These are phyloP conservation scores for Pelagia noctiluca DNA, from an alignment of 30 jellyfish, hydroid and myxozoan genomes.

Conservation along the genomic window DNA sequence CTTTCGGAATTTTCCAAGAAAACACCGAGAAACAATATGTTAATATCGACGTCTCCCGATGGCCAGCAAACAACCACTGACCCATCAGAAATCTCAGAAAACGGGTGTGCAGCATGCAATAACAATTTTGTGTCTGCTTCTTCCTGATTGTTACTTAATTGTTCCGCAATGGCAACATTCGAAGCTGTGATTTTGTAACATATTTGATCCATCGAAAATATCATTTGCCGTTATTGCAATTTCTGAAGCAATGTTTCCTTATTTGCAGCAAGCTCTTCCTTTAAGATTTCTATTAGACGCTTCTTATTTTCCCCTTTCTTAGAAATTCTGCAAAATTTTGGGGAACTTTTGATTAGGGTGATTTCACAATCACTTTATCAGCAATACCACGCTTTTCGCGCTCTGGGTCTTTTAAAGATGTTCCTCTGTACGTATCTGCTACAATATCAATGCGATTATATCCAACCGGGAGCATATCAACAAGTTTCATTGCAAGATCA, in stretches of 20 bases:
- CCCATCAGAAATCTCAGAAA: conserved; percentile 38
- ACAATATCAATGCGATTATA: conserved; percentile 56
- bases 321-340: conserved; percentile 21
- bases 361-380: conserved; percentile 18
- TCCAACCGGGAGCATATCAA: conserved; percentile 39
- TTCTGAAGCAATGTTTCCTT: conserved; percentile 16
- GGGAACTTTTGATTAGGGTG: conserved; percentile 49
- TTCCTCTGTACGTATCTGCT: conserved; percentile 50
- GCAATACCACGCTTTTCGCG: conserved; percentile 37
- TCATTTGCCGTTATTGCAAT: not conserved
- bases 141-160: conserved; percentile 45
- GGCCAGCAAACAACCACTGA: conserved; percentile 50
- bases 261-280: conserved; percentile 27
- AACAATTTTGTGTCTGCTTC: conserved; percentile 60
- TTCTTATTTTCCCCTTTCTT: conserved; percentile 23
- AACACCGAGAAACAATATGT: not conserved
- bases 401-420: conserved; percentile 35
- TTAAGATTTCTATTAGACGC: conserved; percentile 1
- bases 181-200: conserved; percentile 43
- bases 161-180: conserved; percentile 12
- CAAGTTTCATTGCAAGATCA: conserved; percentile 34
- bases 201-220: conserved; percentile 34
- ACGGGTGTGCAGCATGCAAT: conserved; percentile 37
- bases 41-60: conserved; percentile 68
- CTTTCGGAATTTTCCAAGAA: conserved; percentile 4